Base-by-base conservation (phyloP, 1,140 invertebrate genomes). In the Brachionus paranguensis region DNA sequence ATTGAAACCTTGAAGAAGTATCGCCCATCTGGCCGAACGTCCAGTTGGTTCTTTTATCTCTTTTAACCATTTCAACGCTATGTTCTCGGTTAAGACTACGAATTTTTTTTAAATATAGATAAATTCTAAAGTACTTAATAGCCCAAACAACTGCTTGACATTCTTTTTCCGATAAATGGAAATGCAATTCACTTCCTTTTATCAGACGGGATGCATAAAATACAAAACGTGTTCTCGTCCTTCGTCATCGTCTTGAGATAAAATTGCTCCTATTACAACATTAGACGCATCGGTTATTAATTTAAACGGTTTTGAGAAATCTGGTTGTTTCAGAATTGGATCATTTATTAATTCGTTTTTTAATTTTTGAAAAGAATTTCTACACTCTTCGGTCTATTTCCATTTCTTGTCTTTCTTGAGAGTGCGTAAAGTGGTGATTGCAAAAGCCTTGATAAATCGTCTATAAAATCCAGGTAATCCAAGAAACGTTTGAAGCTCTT, bases 61-160 rank as follows among this genome's bases (percentile, higher is more conserved):
- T 55, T 50, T 78, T 6, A 6, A 91, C 88, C 89, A 92, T 45
- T 85, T 85, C 5, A 92, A 84, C 0, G 90, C 89, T 85, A 87
- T 86, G 85, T 92, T 89, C 84, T 92, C 90, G 1, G 90, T 92
- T 10, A 89, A 74, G 1, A 92, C 87, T 27, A 85, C 89, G 85
- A 92, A 92, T 68, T 89, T 87, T 45, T 74, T 87, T 24, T n/a
- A 89, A 89, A 81, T 89, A 89, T 3, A 92, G 85, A 86, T 91
- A 92, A 27, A 88, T 84, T 84, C 88, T 74, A 84, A 91, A 91
- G 43, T 91, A 86, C 53, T 89, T 84, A 3, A 91, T 86, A 0
- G 87, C 88, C 88, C 87, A 87, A 7, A 92, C 86, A 11, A 92
- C 88, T 3, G 90, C 91, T 24, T 92, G 85, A 60, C 90, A 86